Evolutionary conservation across 2,888 invertebrate species (phyloP), one percentile per base, ranked within the genome.

Genomic region (Aleiodes alternator): DNA sequence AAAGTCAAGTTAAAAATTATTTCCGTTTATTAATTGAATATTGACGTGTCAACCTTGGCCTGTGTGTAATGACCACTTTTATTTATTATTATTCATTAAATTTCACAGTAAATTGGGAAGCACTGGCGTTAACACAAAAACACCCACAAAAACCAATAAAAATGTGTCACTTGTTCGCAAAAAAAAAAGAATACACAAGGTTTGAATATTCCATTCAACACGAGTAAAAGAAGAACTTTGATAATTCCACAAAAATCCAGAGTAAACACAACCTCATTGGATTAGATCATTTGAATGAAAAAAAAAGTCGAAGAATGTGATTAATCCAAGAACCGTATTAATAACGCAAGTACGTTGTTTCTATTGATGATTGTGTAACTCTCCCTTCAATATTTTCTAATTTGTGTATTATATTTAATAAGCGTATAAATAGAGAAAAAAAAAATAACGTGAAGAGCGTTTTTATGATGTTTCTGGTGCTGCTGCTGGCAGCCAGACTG

Each of bases 351-450:
- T 82, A 79, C 31, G 51, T 77, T 79, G 75, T 75, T 78, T 77
- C 80, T 81, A 82, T 82, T 84, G 82, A 84, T 84, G 83, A 83
- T 86, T 86, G 85, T 84, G 86, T 86, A 86, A 79, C 78, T 53
- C 6, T 51, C 51, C 6, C 14, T 51, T 23, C 23, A 7, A 9
- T 51, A 29, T 59, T 29, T 29, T 57, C n/a, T 57, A 29, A 57
- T 57, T 34, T 31, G 34, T 38, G 31, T 34, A 12, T 59, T 59
- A n/a, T 16, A 55, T 55, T 14, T 14, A 55, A 55, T 14, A 55
- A 55, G 12, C 16, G 7, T 7, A 55, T 16, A 14, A n/a, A 55
- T 16, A 14, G 14, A 14, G 12, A 5, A 51, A 51, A 50, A 29
- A 51, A 9, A 51, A 68, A 48, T 14, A 68, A 68, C 78, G 75